Evolutionary conservation across 1,140 invertebrate genomes (phyloP).

Genomic region (Pogonomyrmex californicus): DNA sequence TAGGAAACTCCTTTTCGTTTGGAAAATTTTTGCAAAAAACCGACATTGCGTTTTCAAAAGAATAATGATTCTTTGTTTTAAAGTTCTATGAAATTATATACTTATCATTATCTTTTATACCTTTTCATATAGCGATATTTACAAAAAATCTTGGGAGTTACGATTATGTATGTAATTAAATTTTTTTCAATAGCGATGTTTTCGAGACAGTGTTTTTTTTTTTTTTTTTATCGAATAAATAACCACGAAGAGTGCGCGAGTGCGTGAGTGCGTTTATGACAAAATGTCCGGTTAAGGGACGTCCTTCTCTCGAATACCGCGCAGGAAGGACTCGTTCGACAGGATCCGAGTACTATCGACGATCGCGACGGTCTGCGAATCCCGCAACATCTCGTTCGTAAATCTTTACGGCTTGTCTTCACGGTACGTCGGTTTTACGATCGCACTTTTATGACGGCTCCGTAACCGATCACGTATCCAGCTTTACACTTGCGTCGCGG

Average conservation of each 20-base stretch:
- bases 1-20: background rate
- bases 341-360: conserved; percentile 28
- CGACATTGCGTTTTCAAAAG: background rate
- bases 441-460: conserved; percentile 74
- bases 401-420: conserved; percentile 76
- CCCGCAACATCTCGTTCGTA: conserved; percentile 67
- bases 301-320: background rate
- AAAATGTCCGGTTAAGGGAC: background rate
- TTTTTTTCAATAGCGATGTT: background rate
- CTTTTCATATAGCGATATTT: background rate
- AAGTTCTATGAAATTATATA: background rate
- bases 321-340: conserved; percentile 6
- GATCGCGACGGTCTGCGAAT: conserved; percentile 68
- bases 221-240: background rate
- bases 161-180: background rate
- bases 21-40: background rate
- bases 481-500: conserved; percentile 40
- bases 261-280: background rate
- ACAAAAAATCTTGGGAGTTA: background rate
- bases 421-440: conserved; percentile 74
- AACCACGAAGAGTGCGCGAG: background rate
- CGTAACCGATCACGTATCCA: conserved; percentile 41
- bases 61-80: background rate
- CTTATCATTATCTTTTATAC: background rate
- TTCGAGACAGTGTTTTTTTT: too few relatives aligned